Base-by-base conservation (phyloP, 2,113 vertebrate species). In the Oreotrochilus melanogaster region DNA sequence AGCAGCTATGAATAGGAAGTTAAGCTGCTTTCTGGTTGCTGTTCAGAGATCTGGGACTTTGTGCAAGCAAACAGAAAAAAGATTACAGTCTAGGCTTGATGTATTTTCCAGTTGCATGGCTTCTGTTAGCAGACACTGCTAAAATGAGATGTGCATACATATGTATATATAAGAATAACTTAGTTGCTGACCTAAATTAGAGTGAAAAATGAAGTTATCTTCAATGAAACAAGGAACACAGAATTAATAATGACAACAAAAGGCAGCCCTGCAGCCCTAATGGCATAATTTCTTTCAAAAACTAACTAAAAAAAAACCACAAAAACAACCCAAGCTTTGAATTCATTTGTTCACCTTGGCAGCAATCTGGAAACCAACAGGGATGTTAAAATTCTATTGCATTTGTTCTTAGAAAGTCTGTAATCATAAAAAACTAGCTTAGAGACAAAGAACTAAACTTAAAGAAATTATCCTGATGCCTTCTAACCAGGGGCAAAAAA, bases 391-490 rank as follows among this genome's bases (percentile, higher is more conserved):
- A 82, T 13, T 1, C 10, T 33, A 14, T n/a, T 62, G 9, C 7
- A 53, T 51, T 79, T 72, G 48, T 85, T 81, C 11, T 48, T 67
- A 35, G 45, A 75, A 64, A 64, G 9, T 16, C 6, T 47, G 9
- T 42, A 66, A 33, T 66, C 0, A 45, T 58, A 4, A 87, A 8
- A 0, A 1, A 0, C 15, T 17, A 79, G 5, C 21, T 69, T 69
- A 58, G 87, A 66, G 22, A 78, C 8, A 18, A 64, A 70, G 15
- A 86, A 71, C 2, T 11, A 17, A 84, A 69, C 2, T 14, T 28
- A 6, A 65, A 75, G 18, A 39, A 33, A 15, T 14, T 1, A 2
- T 60, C 9, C 33, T 64, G 7, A 50, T 88, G 5, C 7, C 4
- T 18, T 65, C 22, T 70, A 65, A 57, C 30, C 8, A 24, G 4